Evolutionary conservation across 2,888 invertebrate species (phyloP), one percentile per base, ranked within the genome.

Genomic region (Panorpa germanica): DNA sequence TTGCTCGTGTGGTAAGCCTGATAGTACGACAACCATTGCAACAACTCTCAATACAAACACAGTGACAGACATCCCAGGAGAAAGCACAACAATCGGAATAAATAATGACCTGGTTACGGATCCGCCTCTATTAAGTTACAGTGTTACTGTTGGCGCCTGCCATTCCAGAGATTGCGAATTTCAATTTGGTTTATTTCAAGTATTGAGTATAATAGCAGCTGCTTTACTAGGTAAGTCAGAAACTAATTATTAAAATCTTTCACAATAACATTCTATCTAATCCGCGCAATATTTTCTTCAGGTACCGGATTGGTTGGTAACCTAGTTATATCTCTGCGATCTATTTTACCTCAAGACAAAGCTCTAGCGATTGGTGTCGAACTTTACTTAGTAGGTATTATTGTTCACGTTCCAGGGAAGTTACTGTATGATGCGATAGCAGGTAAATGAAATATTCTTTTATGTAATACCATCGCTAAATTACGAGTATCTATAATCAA

Each of bases 331-430:
- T 55, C 57, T 2, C 40, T 68, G 18, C 53, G 70, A 40, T 53
- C 61, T 28, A 64, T 69, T 11, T 48, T 61, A 37, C 53, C 57
- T 0, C 63, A 65, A 43, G 72, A 74, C 38, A 73, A 72, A 44
- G 57, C 69, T 0, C 40, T 68, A 25, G 61, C 67, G 3, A 48
- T 74, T 30, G 70, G 64, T 10, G 52, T 69, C 15, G 59, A 63
- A 39, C 47, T 68, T 19, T 58, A 60, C 23, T 45, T 63, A 18
- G 43, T 63, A 2, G 61, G 65, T 1, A 40, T 70, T 2, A 52
- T 71, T 24, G 59, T 63, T 2, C 65, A 65, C 43, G 45, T 73
- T 3, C 70, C 71, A 1, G 67, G 67, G 1, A 71, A 71, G 38
- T 49, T 73, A 20, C 47, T 66, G 12, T 75, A 73, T 41, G 61